phyloP scores from a whole-genome alignment of 1,140 invertebrate genomes.

The Drosophila pallidifrons region DNA sequence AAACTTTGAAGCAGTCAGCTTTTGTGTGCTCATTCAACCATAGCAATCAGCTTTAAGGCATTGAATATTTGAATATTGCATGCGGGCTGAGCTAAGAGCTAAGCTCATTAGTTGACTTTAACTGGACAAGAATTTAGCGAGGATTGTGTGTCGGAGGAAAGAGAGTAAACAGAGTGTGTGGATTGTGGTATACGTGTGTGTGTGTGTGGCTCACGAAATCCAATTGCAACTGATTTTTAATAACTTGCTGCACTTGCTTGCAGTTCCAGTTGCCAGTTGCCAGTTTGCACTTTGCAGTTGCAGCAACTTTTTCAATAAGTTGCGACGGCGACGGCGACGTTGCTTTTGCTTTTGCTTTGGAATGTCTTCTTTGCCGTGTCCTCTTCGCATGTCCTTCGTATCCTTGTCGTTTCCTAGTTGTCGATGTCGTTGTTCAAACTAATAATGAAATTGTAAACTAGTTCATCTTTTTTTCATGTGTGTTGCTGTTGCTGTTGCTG shows the following conservation, averaged over 20 bases:
- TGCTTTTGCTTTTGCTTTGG: constrained; percentile 30
- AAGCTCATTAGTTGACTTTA: too few species aligned
- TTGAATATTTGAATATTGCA: too few species aligned
- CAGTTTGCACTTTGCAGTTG: constrained; percentile 22
- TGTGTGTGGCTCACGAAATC: constrained; percentile 19
- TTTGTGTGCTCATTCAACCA: too few species aligned
- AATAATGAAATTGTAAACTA: constrained; percentile 83
- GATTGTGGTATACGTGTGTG: too few species aligned
- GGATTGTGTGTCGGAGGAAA: too few species aligned
- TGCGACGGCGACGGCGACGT: constrained; percentile 35
- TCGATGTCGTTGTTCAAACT: constrained; percentile 73
- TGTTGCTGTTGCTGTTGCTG: constrained; percentile 4
- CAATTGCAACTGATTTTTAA: constrained; percentile 51
- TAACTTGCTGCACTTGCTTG: constrained; percentile 34
- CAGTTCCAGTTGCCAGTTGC: constrained; percentile 5
- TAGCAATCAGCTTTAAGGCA: too few species aligned
- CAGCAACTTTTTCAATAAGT: constrained; percentile 80
- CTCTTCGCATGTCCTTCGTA: background rate
- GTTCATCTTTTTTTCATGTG: constrained; percentile 64
- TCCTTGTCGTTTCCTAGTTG: constrained; percentile 16
- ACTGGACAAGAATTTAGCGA: too few species aligned
- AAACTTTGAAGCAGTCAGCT: too few species aligned
- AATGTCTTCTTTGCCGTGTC: background rate
- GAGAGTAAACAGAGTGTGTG: too few species aligned
- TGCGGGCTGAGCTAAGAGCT: too few species aligned